Evolutionary conservation across 2,888 invertebrate genomes (phyloP).

Genomic region (Acrobasis consociella): DNA sequence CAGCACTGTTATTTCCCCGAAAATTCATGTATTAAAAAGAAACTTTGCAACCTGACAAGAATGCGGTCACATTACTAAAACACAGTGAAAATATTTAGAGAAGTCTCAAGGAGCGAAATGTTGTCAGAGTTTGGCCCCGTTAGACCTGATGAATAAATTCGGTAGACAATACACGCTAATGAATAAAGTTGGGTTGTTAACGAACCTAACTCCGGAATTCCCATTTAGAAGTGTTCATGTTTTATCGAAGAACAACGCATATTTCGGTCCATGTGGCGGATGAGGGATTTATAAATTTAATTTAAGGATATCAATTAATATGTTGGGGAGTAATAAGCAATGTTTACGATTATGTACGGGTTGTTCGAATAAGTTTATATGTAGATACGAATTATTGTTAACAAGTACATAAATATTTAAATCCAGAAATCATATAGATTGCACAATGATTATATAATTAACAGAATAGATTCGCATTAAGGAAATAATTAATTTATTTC

Average conservation of each 20-base stretch:
- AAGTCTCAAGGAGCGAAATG: conserved; percentile 59
- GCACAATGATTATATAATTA: no score
- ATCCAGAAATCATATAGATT: no score
- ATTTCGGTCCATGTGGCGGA: conserved; percentile 46
- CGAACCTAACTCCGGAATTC: conserved; percentile 72
- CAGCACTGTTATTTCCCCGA: no score
- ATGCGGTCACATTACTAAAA: no score
- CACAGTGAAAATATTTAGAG: conserved; percentile 28
- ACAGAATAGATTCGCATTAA: no score
- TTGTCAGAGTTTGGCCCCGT: conserved; percentile 57
- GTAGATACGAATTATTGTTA: no score
- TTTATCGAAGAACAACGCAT: conserved; percentile 60
- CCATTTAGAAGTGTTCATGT: conserved; percentile 69
- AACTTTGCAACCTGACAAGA: no score
- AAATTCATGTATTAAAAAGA: no score
- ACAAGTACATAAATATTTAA: no score
- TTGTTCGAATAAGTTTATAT: background rate
- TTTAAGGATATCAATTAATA: conserved; percentile 26
- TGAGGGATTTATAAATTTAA: conserved; percentile 36
- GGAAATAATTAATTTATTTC: no score
- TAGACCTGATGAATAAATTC: conserved; percentile 75
- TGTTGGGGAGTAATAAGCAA: background rate
- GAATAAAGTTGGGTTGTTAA: conserved; percentile 80
- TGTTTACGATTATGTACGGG: background rate
- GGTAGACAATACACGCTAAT: conserved; percentile 78